Evolutionary conservation across 2,888 invertebrate genomes (phyloP).

Genomic region (Drosophila anomalata): DNA sequence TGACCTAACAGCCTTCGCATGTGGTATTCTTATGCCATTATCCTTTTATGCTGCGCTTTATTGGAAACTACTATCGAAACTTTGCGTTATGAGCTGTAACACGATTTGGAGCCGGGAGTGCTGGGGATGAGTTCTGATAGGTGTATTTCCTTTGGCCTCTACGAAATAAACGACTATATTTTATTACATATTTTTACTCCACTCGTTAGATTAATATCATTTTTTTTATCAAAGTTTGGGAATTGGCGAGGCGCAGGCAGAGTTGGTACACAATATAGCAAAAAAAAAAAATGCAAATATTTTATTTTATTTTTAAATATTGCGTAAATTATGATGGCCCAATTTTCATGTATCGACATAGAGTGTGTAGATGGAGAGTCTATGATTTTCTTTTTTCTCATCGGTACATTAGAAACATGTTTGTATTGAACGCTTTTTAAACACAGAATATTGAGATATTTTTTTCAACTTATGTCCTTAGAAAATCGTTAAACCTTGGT

Average conservation of each 20-base stretch:
- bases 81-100: constrained; percentile 64
- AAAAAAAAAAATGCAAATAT: too few species aligned
- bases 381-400: too few species aligned
- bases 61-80: constrained; percentile 49
- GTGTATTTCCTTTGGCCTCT: background rate
- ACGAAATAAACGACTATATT: background rate
- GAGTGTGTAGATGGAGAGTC: too few species aligned
- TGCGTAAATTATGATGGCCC: too few species aligned
- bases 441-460: too few species aligned
- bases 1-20: constrained; percentile 49
- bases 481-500: too few species aligned
- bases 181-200: background rate
- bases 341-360: too few species aligned
- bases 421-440: too few species aligned
- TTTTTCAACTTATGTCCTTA: too few species aligned
- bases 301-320: too few species aligned
- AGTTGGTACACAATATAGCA: too few species aligned
- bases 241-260: background rate
- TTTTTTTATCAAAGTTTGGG: background rate
- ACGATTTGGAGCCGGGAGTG: constrained; percentile 6
- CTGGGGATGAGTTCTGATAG: background rate
- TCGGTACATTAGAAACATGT: too few species aligned
- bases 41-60: constrained; percentile 62
- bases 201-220: background rate
- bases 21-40: constrained; percentile 52